Evolutionary conservation across 2,113 vertebrate species (phyloP).

Genomic region (Chaenocephalus aceratus): DNA sequence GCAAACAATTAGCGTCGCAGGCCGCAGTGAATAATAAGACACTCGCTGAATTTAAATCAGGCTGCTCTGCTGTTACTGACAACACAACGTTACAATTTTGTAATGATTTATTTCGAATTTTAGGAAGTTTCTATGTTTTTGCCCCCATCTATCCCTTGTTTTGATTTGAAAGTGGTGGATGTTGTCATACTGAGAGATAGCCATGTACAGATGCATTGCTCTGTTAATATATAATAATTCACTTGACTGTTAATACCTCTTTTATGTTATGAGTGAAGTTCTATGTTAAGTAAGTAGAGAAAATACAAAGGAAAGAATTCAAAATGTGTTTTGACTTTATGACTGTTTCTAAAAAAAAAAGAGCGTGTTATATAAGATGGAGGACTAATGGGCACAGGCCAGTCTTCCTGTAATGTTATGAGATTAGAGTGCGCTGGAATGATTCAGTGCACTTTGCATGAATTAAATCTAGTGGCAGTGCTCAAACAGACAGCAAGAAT

Average conservation of each 20-base stretch:
- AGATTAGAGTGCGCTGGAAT: slow-evolving; percentile 43
- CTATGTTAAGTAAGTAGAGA: slow-evolving; percentile 36
- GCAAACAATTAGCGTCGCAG: slow-evolving; percentile 38
- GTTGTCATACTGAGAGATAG: slow-evolving; percentile 30
- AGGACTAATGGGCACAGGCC: slow-evolving; percentile 20
- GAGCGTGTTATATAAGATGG: slow-evolving; percentile 59
- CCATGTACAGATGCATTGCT: slow-evolving; percentile 40
- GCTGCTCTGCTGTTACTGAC: background rate
- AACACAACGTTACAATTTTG: background rate
- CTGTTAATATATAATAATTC: slow-evolving; percentile 48
- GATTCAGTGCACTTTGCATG: slow-evolving; percentile 20
- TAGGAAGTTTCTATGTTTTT: background rate
- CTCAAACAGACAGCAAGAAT: slow-evolving; percentile 22
- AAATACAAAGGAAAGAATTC: slow-evolving; percentile 12
- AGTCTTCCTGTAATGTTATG: slow-evolving; percentile 37
- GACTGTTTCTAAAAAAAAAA: slow-evolving; percentile 76
- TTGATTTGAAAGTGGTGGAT: background rate
- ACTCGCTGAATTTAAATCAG: slow-evolving; percentile 25
- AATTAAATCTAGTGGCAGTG: background rate
- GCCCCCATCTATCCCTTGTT: background rate
- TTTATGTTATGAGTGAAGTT: slow-evolving; percentile 51
- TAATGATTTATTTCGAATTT: background rate
- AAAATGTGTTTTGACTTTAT: slow-evolving; percentile 54
- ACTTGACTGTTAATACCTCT: slow-evolving; percentile 51
- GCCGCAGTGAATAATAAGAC: slow-evolving; percentile 36